Evolutionary conservation across 2,113 vertebrate species (phyloP), one percentile per base, ranked within the genome.

Genomic region (human): DNA sequence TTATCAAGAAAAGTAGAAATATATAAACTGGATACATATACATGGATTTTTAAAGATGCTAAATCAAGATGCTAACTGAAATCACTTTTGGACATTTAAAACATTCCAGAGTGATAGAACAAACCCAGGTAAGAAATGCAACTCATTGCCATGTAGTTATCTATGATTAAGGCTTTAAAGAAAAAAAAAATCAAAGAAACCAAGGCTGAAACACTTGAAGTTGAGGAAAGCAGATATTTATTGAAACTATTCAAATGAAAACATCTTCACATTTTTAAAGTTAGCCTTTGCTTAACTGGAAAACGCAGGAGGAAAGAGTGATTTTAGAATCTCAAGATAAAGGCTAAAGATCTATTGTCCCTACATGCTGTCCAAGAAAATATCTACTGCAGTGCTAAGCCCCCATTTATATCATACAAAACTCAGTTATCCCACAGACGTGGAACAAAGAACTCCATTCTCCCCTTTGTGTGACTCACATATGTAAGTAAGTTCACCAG

Each of bases 1-100:
- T 99, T 99, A 99, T 99, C 99, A 99, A 98, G 98, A 97, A 97
- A 98, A 98, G 92, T 94, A 59, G 97, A 98, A 98, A 97, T 98
- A 96, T 82, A 97, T 64, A 93, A 97, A 97, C 27, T 89, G 45
- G 92, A 89, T 43, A 64, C 95, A 80, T 83, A 95, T n/a, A 83
- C 75, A 86, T 75, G 64, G 32, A 92, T 86, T 96, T 96, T 98
- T 89, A 97, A 96, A 90, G 90, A 78, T 55, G 68, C 84, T 85
- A 97, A 86, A 98, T 96, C 91, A 92, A 91, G 94, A 98, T 55
- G 61, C 85, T 85, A 97, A 70, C 81, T 94, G 52, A 96, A 97
- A 95, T 97, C 97, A 98, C 98, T 98, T 98, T 95, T 97, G 2
- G 27, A 96, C 38, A n/a, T 82, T 98, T 96, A 96, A 96, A 98